phyloP scores from a whole-genome alignment of 2,888 invertebrate species.

The Hymenopus coronatus region DNA sequence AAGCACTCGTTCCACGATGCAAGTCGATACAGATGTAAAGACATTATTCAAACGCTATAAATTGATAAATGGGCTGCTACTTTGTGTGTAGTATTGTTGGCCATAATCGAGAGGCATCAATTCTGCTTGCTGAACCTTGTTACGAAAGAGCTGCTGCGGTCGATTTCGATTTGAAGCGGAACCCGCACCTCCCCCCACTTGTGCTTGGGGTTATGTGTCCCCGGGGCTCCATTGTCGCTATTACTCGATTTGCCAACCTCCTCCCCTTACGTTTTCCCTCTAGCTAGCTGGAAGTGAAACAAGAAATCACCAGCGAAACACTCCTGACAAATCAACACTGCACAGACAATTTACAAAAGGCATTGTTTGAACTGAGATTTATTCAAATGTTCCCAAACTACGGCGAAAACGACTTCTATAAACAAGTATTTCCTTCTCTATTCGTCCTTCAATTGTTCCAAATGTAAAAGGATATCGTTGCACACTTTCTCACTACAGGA shows the following conservation, averaged over 20 bases:
- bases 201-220: constrained; percentile 35
- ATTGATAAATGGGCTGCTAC: not conserved
- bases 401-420: not conserved
- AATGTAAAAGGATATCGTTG: no score
- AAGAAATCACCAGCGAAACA: not conserved
- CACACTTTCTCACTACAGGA: no score
- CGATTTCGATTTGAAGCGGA: constrained; percentile 4
- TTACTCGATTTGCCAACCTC: constrained; percentile 9
- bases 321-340: not conserved
- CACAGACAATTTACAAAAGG: not conserved
- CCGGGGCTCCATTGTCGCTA: constrained; percentile 36
- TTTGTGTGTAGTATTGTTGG: not conserved
- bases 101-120: not conserved
- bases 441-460: no score
- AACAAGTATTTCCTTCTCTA: no score
- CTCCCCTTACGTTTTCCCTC: not conserved
- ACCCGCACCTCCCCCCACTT: not conserved
- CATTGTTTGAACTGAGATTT: not conserved
- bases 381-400: not conserved
- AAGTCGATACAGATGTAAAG: not conserved
- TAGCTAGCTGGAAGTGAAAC: not conserved
- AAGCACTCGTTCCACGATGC: not conserved
- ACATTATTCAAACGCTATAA: not conserved
- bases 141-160: not conserved
- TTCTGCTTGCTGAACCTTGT: not conserved